phyloP scores from a whole-genome alignment of 2,888 invertebrate genomes.

The Scaptomyza flava region DNA sequence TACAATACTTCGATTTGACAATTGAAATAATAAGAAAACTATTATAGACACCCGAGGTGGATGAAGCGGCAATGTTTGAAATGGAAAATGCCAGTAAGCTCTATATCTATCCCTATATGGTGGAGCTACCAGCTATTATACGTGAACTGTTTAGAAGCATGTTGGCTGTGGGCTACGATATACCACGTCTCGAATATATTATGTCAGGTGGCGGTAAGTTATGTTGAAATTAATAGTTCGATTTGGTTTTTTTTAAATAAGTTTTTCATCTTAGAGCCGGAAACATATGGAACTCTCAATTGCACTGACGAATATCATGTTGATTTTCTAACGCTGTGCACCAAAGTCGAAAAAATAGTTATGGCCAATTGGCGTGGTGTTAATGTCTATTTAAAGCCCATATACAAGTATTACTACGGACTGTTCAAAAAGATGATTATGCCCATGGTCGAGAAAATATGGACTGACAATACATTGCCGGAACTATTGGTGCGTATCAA shows the following conservation, averaged over 20 bases:
- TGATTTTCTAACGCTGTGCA: conserved; percentile 81
- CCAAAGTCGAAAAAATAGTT: conserved; percentile 80
- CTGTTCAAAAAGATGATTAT: conserved; percentile 81
- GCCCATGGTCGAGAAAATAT: conserved; percentile 82
- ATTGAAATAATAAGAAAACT: background rate
- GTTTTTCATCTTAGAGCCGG: conserved; percentile 60
- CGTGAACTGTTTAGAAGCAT: conserved; percentile 81
- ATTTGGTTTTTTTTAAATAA: background rate
- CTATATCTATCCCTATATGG: conserved; percentile 83
- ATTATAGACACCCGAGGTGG: conserved; percentile 65
- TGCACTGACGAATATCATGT: conserved; percentile 81
- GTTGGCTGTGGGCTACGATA: conserved; percentile 82
- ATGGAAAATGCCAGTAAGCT: conserved; percentile 80
- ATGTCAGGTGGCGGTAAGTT: conserved; percentile 82
- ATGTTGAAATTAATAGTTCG: background rate
- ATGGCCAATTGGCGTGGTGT: conserved; percentile 82
- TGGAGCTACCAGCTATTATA: conserved; percentile 81
- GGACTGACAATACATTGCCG: conserved; percentile 80
- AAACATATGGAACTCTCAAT: conserved; percentile 77
- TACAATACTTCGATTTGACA: no score
- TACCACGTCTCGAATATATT: conserved; percentile 83
- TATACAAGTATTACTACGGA: conserved; percentile 83
- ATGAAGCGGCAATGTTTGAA: conserved; percentile 74
- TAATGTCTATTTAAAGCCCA: conserved; percentile 82
- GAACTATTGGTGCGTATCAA: conserved; percentile 77